Evolutionary conservation across 2,888 invertebrate species (phyloP), one percentile per base, ranked within the genome.

Genomic region (Epistrophe eligans): DNA sequence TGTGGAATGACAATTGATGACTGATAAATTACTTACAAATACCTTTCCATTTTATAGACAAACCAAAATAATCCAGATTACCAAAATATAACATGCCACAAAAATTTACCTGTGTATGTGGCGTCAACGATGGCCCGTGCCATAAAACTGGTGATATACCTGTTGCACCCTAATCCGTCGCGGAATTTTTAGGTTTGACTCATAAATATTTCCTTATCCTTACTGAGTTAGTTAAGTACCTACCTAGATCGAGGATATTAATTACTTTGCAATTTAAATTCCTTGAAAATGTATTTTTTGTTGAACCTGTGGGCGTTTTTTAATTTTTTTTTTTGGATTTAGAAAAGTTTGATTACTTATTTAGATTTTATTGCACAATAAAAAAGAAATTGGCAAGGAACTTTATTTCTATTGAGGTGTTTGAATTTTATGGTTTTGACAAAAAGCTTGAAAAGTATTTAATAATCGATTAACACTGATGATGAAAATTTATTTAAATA

Each of bases 321-420:
- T 38, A 4, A 58, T 38, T 43, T 43, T 17, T 17, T 24, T 24
- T 3, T 50, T 50, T 1, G 7, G 9, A n/a, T 9, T 52, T 28
- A 17, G 5, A 1, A 28, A 57, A 8, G 13, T 55, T 43, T 40
- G 15, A 43, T 40, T 35, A 35, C 1, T 8, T 35, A 9, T 48
- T 38, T 13, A 17, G 9, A 52, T 45, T 83, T 79, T 57, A 84
- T 76, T 79, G 70, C 45, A 40, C 73, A 83, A 83, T 79, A 52
- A 48, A 48, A 48, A 10, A 4, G 5, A 9, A 32, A 4, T 60
- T 60, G 10, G 11, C 10, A 11, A 58, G 0, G 17, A 17, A 57
- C 1, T 38, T 1, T 2, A n/a, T 10, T 48, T 48, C 17, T 17
- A 10, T 2, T 2, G 15, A 43, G 17, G 11, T 38, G 28, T 8